These are phyloP conservation scores for Germaria angustata DNA, from an alignment of 2,888 invertebrate species.

Conservation along the genomic window DNA sequence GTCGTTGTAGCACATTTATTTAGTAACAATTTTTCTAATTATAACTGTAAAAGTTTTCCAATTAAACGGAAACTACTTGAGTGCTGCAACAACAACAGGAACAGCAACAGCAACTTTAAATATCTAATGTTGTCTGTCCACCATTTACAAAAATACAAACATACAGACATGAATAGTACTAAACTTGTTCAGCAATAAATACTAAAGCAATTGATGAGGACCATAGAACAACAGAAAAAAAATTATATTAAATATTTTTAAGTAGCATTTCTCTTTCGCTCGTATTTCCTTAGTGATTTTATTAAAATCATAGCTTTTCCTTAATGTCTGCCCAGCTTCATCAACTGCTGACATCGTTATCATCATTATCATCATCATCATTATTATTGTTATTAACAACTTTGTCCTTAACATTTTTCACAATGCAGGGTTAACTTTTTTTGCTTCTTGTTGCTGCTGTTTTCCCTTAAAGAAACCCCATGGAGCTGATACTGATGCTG, in stretches of 20 bases:
- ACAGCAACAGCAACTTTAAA: neutral
- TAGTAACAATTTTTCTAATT: conserved; percentile 62
- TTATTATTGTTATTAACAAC: conserved; percentile 37
- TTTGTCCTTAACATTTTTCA: conserved; percentile 60
- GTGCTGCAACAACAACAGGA: conserved; percentile 18
- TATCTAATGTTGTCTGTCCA: conserved; percentile 23
- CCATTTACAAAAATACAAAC: neutral
- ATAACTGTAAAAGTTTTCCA: conserved; percentile 64
- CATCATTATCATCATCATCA: conserved; percentile 10
- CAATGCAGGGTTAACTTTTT: conserved; percentile 41
- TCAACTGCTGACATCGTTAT: conserved; percentile 22
- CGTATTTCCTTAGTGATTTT: neutral
- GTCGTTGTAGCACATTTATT: conserved; percentile 55
- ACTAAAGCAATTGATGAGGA: conserved; percentile 8
- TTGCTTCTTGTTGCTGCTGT: conserved; percentile 8
- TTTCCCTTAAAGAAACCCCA: neutral
- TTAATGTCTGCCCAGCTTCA: conserved; percentile 14
- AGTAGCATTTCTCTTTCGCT: neutral
- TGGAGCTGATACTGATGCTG: neutral
- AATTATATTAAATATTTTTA: conserved; percentile 17
- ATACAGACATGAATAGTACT: conserved; percentile 27
- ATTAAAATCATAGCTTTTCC: conserved; percentile 17
- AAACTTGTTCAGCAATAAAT: conserved; percentile 30
- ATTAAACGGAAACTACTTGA: conserved; percentile 60
- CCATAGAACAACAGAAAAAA: conserved; percentile 9